Evolutionary conservation across 2,888 invertebrate species (phyloP).

Genomic region (Caenorhabditis doughertyi): DNA sequence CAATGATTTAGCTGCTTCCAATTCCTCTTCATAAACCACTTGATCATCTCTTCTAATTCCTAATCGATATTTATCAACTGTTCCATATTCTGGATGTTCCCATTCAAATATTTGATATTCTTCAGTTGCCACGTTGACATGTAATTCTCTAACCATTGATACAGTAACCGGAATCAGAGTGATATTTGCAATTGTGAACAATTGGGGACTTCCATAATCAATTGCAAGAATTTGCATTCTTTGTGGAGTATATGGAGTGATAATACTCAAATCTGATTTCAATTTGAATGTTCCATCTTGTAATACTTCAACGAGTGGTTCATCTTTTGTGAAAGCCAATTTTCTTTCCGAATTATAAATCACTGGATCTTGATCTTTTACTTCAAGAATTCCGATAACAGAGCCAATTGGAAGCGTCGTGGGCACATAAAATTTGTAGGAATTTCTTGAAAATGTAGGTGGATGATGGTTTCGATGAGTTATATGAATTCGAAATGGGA

Average conservation of each 20-base stretch:
- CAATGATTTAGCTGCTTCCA: conserved; percentile 70
- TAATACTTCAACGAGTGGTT: conserved; percentile 63
- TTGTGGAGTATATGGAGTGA: conserved; percentile 67
- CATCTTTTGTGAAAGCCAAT: conserved; percentile 70
- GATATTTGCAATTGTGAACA: conserved; percentile 78
- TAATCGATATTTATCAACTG: conserved; percentile 74
- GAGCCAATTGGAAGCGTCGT: conserved; percentile 54
- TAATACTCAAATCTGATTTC: conserved; percentile 41
- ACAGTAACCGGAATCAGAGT: conserved; percentile 81
- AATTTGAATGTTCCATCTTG: conserved; percentile 69
- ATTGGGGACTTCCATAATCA: conserved; percentile 81
- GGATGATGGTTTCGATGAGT: conserved; percentile 80
- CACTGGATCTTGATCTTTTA: conserved; percentile 78
- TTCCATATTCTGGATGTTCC: conserved; percentile 79
- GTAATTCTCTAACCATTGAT: conserved; percentile 76
- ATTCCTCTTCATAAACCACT: conserved; percentile 70
- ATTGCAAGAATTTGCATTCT: conserved; percentile 75
- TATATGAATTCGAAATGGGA: conserved; percentile 79
- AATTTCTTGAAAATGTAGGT: conserved; percentile 71
- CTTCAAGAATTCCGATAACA: conserved; percentile 59
- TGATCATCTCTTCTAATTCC: conserved; percentile 64
- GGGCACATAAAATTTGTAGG: conserved; percentile 75
- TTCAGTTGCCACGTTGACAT: conserved; percentile 80
- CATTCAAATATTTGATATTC: conserved; percentile 82
- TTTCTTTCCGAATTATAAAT: conserved; percentile 81